phyloP scores from a whole-genome alignment of 92 coral and sea anemone genomes.

The Zoanthus sansibaricus region DNA sequence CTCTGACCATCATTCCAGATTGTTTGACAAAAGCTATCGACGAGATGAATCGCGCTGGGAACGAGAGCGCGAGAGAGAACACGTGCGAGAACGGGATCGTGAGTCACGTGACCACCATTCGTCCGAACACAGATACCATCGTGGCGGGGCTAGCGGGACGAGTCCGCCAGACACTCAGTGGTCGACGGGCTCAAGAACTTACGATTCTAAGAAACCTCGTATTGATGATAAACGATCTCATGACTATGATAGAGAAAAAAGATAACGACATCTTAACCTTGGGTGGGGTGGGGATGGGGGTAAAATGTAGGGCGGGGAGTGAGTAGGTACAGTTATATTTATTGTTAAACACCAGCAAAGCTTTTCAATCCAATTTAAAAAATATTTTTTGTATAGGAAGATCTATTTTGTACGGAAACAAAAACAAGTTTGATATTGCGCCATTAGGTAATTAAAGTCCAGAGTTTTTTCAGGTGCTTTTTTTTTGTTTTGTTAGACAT shows the following conservation, averaged over 20 bases:
- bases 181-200: conserved; percentile 47
- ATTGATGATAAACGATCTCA: conserved; percentile 70
- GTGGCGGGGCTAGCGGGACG: conserved; percentile 1
- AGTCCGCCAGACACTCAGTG: conserved; percentile 46
- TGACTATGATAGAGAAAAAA: conserved; percentile 76
- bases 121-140: conserved; percentile 69
- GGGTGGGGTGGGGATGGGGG: background rate
- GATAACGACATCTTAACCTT: conserved; percentile 56
- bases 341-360: background rate
- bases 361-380: background rate
- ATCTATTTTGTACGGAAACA: background rate
- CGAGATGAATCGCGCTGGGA: conserved; percentile 50
- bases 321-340: conserved; percentile 2
- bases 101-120: conserved; percentile 84
- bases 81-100: conserved; percentile 67
- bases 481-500: background rate
- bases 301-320: background rate
- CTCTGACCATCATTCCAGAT: conserved; percentile 81
- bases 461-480: no score
- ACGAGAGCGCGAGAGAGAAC: conserved; percentile 38
- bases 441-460: background rate
- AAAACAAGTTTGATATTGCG: background rate
- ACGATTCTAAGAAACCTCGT: conserved; percentile 71
- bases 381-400: background rate
- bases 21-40: conserved; percentile 69